Percentiles rank a stretch among this genome's conserved stretches.
Conservation (phyloP, 2,888 invertebrate genomes). For the Seira ritae region DNA sequence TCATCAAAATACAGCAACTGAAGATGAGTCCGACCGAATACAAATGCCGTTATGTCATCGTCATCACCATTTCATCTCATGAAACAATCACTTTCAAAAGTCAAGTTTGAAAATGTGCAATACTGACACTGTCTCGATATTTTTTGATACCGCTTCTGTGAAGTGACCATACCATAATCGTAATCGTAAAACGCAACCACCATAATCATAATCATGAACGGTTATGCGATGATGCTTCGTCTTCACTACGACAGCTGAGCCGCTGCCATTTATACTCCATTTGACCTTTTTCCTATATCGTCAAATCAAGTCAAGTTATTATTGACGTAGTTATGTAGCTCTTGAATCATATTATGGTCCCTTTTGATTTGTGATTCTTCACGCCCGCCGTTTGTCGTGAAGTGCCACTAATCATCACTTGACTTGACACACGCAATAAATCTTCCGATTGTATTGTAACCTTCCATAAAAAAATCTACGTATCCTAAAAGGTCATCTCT, state of each 20-base stretch:
- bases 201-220: not conserved
- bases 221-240: not conserved
- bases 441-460: not conserved
- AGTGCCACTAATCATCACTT: not conserved
- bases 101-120: no score
- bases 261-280: not conserved
- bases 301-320: no score
- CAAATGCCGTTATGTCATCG: conserved; percentile 5
- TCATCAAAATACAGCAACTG: no score
- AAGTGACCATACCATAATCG: conserved; percentile 9
- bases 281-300: not conserved
- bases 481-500: not conserved
- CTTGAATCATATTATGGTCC: not conserved
- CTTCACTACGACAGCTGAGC: not conserved
- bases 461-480: not conserved
- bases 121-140: not conserved
- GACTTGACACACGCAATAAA: not conserved
- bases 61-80: not conserved
- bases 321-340: not conserved
- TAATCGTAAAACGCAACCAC: not conserved
- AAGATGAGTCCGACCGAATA: not conserved
- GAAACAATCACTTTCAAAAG: not conserved
- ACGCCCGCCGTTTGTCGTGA: conserved; percentile 6
- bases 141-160: not conserved
- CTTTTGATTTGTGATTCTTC: conserved; percentile 3